These are phyloP conservation scores for Stigmatopora nigra DNA, from an alignment of 2,113 vertebrate species.

Conservation along the genomic window DNA sequence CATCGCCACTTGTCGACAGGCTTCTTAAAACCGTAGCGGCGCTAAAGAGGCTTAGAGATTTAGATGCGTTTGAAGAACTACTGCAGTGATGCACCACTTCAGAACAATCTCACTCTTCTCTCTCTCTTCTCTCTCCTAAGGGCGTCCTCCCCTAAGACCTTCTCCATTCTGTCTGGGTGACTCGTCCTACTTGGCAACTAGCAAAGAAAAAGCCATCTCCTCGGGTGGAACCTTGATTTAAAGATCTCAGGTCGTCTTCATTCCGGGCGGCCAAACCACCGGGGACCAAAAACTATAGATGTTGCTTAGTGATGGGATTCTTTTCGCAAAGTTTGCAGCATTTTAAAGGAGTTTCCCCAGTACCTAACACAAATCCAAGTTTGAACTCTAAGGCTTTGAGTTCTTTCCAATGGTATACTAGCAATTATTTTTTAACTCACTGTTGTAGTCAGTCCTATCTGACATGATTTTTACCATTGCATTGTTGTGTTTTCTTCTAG, in stretches of 20 bases:
- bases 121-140: conserved; percentile 17
- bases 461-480: conserved; percentile 17
- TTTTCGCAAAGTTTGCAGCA: background rate
- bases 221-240: conserved; percentile 55
- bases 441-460: conserved; percentile 9
- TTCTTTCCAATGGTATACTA: background rate
- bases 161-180: conserved; percentile 63
- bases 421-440: conserved; percentile 13
- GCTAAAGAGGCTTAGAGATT: background rate
- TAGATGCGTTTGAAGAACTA: background rate
- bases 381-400: background rate
- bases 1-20: background rate
- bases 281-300: conserved; percentile 35
- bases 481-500: background rate
- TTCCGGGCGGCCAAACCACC: conserved; percentile 65
- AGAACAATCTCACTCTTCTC: background rate
- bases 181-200: conserved; percentile 63
- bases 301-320: background rate
- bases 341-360: background rate
- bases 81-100: background rate
- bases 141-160: conserved; percentile 43
- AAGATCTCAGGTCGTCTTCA: conserved; percentile 57
- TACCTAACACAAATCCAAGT: background rate
- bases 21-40: background rate
- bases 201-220: conserved; percentile 51